Base-by-base conservation (phyloP, 2,888 invertebrate genomes). In the Eudemis profundana region DNA sequence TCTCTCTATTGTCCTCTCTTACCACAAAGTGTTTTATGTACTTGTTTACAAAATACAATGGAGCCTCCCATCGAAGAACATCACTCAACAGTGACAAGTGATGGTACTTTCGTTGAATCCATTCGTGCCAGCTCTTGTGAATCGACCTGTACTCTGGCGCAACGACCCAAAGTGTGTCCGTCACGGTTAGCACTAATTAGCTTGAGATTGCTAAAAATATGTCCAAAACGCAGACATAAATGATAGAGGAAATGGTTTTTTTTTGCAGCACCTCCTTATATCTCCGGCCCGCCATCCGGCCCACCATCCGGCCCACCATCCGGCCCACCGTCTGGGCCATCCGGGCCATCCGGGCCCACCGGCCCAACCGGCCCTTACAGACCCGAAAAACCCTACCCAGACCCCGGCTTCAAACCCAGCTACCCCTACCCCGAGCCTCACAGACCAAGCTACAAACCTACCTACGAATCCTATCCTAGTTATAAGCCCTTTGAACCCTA, bases 401-500 rank as follows among this genome's bases (percentile, higher is more conserved):
- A 10, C 33, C 33, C 33, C 3, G 33, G 33, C 8, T 33, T 78
- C 3, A 86, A 83, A 10, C 81, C 80, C 51, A 76, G 33, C 33
- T 79, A 2, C 77, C 70, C 17, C 78, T n/a, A n/a, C n/a, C 61
- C 61, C 8, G 36, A 60, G 19, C 36, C 40, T 0, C 17, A 14
- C 29, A 42, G 38, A 29, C 47, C 17, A 51, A 59, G 38, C 33
- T 61, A 8, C 67, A 76, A 8, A 14, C 78, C 79, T 0, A 69
- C 66, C 14, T 78, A 70, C 27, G 76, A 74, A 59, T 83, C 84
- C 1, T 80, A 76, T 29, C 70, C 79, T 0, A 69, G 69, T 29
- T 77, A 74, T 27, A 83, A 79, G 69, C 85, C 81, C n/a, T 79
- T 71, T 36, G 70, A 49, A 40, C 63, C 69, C 21, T 69, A 63